phyloP scores from a whole-genome alignment of 2,113 vertebrate genomes.

The Silurus asotus region DNA sequence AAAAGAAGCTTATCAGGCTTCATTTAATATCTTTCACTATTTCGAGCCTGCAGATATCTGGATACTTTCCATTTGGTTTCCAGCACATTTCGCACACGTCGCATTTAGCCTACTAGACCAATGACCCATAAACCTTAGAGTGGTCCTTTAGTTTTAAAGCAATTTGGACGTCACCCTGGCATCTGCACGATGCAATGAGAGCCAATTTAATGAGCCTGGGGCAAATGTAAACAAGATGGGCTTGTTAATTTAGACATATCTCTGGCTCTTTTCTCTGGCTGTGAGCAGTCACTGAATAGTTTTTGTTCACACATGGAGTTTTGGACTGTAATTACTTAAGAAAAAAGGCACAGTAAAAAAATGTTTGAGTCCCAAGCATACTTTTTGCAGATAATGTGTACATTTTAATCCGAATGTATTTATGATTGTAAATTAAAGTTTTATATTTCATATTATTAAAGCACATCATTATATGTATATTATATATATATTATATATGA shows the following conservation, averaged over 20 bases:
- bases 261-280: slow-evolving; percentile 12
- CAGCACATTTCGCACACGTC: slow-evolving; percentile 29
- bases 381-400: neutral
- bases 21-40: slow-evolving; percentile 42
- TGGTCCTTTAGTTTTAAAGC: slow-evolving; percentile 38
- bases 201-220: slow-evolving; percentile 38
- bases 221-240: slow-evolving; percentile 20
- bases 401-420: neutral
- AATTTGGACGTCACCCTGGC: slow-evolving; percentile 19
- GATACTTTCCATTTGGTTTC: slow-evolving; percentile 22
- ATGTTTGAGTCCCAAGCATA: neutral
- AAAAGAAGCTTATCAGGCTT: slow-evolving; percentile 46
- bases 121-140: slow-evolving; percentile 43
- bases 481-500: too few species aligned
- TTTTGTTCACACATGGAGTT: neutral
- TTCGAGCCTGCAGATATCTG: neutral
- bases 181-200: slow-evolving; percentile 6
- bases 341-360: neutral
- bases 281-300: neutral
- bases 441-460: too few species aligned
- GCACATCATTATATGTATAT: too few species aligned
- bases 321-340: neutral
- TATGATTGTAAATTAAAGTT: too few species aligned
- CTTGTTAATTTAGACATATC: slow-evolving; percentile 45
- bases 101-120: neutral